Evolutionary conservation across 2,113 vertebrate species (phyloP), one percentile per base, ranked within the genome.

Genomic region (Axis porcinus): DNA sequence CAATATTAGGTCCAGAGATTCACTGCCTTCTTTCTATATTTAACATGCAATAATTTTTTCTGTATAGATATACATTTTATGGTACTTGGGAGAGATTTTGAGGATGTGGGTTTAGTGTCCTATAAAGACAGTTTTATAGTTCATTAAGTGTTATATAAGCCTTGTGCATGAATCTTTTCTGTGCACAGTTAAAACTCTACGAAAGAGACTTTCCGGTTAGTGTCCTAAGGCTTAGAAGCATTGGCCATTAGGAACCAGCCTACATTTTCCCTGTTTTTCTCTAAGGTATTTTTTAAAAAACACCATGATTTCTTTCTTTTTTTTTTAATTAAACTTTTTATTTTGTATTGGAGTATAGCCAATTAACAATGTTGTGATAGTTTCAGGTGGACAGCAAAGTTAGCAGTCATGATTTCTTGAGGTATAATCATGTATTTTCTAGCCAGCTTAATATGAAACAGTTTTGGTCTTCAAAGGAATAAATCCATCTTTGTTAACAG

Each of bases 101-200:
- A 93, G n/a, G n/a, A 58, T 94, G 54, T 84, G 43, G 33, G 25
- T 70, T 97, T 92, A 89, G 58, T 91, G 19, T 93, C 60, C 87
- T 89, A 74, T 78, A 88, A 89, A 94, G 40, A 96, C 16, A 94
- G 45, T 94, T 91, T 95, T 91, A 87, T 79, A 88, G 58, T 94
- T 84, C 54, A 50, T 60, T 90, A 93, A 86, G 7, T 86, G 8
- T 95, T 93, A 47, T 14, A 30, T 84, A 93, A 95, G 60, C 15
- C 9, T 92, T 54, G 64, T 76, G 33, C n/a, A 57, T 70, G 5
- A 78, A 50, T 94, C 47, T 86, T 88, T 50, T 92, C 60, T 57
- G 36, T 86, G 21, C 21, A 60, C 28, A 67, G 50, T 93, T 92
- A 91, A 95, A 96, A 94, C 84, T 94, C 40, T 55, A 93, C 17